Evolutionary conservation across 1,140 invertebrate species (phyloP).

Genomic region (Globodera ellingtonae): DNA sequence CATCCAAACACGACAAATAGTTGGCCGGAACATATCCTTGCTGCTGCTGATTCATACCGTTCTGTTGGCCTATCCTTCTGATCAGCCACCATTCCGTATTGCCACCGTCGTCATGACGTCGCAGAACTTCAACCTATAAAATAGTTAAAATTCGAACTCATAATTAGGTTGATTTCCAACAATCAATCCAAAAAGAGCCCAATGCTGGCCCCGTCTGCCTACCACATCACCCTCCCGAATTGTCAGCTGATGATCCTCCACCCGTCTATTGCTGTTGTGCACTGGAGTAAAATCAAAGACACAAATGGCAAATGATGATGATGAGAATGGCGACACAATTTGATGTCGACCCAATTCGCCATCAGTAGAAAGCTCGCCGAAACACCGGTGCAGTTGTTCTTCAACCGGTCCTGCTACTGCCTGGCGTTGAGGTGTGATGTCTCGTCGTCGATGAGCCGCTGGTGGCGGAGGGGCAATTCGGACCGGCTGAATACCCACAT

Average conservation of each 20-base stretch:
- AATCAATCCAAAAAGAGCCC: too few species aligned
- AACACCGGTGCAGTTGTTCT: background rate
- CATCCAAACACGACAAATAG: slow-evolving; percentile 22
- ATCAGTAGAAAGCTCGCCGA: too few species aligned
- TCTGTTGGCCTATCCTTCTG: background rate
- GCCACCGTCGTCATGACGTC: slow-evolving; percentile 32
- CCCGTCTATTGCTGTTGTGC: slow-evolving; percentile 5
- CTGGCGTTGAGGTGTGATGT: background rate
- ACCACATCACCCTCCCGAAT: slow-evolving; percentile 25
- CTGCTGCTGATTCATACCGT: background rate
- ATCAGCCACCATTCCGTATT: slow-evolving; percentile 36
- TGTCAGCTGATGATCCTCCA: slow-evolving; percentile 19
- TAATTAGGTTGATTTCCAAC: too few species aligned
- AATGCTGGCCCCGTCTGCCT: background rate
- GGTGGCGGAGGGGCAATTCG: slow-evolving; percentile 32
- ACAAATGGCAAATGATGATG: slow-evolving; percentile 21
- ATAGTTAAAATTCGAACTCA: too few species aligned
- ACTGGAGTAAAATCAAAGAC: slow-evolving; percentile 30
- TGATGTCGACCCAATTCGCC: background rate
- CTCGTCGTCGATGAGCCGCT: slow-evolving; percentile 13
- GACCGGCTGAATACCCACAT: slow-evolving; percentile 9
- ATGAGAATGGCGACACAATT: background rate
- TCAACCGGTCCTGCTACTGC: background rate
- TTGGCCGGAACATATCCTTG: slow-evolving; percentile 34
- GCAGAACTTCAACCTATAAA: slow-evolving; percentile 19